Base-by-base conservation (phyloP, 2,888 invertebrate genomes). In the Drosophila kuntzei region DNA sequence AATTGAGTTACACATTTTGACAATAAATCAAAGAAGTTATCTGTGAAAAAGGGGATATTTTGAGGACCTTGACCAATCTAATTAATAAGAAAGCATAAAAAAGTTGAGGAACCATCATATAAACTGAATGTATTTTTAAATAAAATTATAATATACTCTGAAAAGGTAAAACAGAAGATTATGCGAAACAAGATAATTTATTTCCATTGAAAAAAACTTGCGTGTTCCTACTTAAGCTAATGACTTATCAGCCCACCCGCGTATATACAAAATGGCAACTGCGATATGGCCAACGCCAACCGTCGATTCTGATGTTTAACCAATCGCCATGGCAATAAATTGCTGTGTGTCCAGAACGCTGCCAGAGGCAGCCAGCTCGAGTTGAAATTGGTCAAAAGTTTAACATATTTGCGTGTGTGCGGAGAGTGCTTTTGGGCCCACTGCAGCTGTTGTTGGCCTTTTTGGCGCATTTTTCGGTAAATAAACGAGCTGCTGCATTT, bases 301-400 rank as follows among this genome's bases (percentile, higher is more conserved):
- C 37, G 16, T n/a, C 29, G 37, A 37, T 43, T 60, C 62, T 43
- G 58, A 50, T 54, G 61, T 41, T 22, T 39, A 79, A 76, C 77
- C 83, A 87, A 87, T 88, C 74, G 86, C 89, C 75, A 86, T 86
- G 86, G 81, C 87, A 89, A 88, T 89, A 84, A 85, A 85, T 86
- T 84, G 86, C 80, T 71, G 76, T 73, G 67, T 66, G 76, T 75
- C 76, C 69, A 68, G 76, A 60, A 51, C 70, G 72, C 67, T 61
- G 71, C 66, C 67, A 60, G 70, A 60, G 66, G 76, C 67, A 80
- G 71, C 59, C 71, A 80, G 78, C 82, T 84, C 75, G 76, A 81
- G 82, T 79, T 84, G 82, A 88, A 88, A 89, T 88, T 88, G 88
- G 86, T 88, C 89, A 87, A 86, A 87, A 88, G 88, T 88, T 88